Evolutionary conservation across 2,113 vertebrate genomes (phyloP), one percentile per base, ranked within the genome.

Genomic region (Strigops habroptila): DNA sequence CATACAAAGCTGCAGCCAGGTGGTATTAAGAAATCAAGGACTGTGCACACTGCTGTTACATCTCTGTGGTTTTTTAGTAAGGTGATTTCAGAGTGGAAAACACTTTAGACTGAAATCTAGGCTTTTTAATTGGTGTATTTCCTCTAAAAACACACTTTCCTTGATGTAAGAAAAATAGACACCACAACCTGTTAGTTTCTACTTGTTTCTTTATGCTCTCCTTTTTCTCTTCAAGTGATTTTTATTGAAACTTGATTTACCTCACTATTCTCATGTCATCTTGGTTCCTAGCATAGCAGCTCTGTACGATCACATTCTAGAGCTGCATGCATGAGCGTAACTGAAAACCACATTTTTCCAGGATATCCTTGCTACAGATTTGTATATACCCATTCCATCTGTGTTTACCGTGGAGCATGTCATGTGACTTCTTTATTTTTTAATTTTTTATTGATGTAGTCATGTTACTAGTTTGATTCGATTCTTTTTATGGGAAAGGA

Each of bases 1-100:
- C 14, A 10, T 46, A 31, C 14, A 46, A 52, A 89, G 63, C 19
- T 35, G 18, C 31, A 22, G 18, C 27, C 35, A 82, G 62, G 28
- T 27, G 41, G 33, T 43, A 17, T 7, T 41, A 33, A 82, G 46
- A 73, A 60, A 90, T 62, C 8, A 41, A 43, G 35, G 49, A 31
- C 1, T 44, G 16, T 27, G 9, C 22, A 21, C 14, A 6, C n/a
- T 1, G 2, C 6, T 3, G 4, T 39, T 85, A 62, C 43, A 43
- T 19, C 16, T 68, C 57, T 41, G 25, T 41, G 21, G 35, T 10
- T 75, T 78, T 86, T 81, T 71, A 44, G 22, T 28, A 80, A 48
- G 24, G 31, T 44, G 28, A 18, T 84, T 90, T 86, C 27, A 13
- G 55, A 51, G 23, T 41, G 28, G 44, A 65, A 85, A 37, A 24